Base-by-base conservation (phyloP, 92 coral and sea anemone species). In the Porites divaricata region DNA sequence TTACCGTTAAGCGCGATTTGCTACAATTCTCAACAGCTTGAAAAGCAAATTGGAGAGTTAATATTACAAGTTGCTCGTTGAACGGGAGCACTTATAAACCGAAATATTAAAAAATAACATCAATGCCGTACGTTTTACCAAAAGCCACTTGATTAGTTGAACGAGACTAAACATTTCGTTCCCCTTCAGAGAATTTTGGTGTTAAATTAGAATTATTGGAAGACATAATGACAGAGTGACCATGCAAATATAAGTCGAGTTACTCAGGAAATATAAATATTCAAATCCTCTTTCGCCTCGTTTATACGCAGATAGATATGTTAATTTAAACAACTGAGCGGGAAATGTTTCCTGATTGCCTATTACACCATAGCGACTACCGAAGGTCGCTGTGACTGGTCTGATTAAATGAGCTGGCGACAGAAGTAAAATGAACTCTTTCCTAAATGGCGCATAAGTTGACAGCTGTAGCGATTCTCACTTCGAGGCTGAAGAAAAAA, bases 91-190 rank as follows among this genome's bases (percentile, higher is more conserved):
- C 4, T 74, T 22, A 74, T 4, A 35, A 35, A 74, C 8, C 19
- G 48, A 56, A 56, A 19, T 1, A 13, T 23, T 23, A 26, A 45
- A 21, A 5, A 21, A n/a, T n/a, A 3, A 28, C 56, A 1, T 28
- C 45, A 62, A n/a, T n/a, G 26, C 19, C 81, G 56, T 77, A 63
- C 71, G 24, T 77, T 77, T 77, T 63, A 35, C 70, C 81, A 77
- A 63, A 0, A 77, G 56, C 81, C 58, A 61, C n/a, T 77, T 26
- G 21, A 62, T 28, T 9, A 77, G 70, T 63, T 63, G 81, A 41
- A 63, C 70, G 45, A 77, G 13, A 63, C 81, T 45, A 45, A 77
- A 77, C 57, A 61, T 77, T 19, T 15, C 20, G 4, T 49, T 17
- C 70, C 21, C 20, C 13, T 20, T 62, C 57, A 9, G 25, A 6